A percentile compares a stretch with the other conserved stretches of the same genome.
These are phyloP conservation scores for Oreocharis arfaki DNA, from an alignment of 2,113 vertebrate species.

Conservation along the genomic window DNA sequence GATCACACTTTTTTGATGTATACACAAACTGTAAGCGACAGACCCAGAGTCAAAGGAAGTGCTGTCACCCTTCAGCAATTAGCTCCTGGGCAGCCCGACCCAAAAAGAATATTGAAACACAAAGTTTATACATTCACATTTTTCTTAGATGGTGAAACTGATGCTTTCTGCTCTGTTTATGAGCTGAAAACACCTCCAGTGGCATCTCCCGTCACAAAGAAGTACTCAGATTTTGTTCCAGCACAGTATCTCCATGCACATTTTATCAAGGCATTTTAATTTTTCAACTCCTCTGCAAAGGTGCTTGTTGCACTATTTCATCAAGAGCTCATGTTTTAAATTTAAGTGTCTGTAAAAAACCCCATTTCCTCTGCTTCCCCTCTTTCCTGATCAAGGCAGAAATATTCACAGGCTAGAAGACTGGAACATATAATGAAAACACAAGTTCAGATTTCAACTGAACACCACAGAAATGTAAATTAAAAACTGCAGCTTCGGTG, in stretches of 20 bases:
- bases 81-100: not conserved
- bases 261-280: not conserved
- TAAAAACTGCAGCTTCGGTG: not conserved
- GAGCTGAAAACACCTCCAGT: not conserved
- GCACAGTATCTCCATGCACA: not conserved
- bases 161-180: not conserved
- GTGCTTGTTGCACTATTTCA: not conserved
- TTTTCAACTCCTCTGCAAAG: not conserved
- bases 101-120: not conserved
- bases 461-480: not conserved
- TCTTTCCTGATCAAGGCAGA: not conserved
- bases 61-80: not conserved
- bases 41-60: not conserved
- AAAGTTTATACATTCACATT: not conserved
- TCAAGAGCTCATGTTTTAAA: not conserved
- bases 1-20: not conserved
- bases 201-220: not conserved
- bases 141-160: not conserved
- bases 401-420: not conserved
- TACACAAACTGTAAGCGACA: not conserved
- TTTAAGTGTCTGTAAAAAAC: not conserved
- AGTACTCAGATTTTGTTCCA: not conserved
- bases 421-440: not conserved
- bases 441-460: not conserved
- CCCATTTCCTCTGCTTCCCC: not conserved